Evolutionary conservation across 2,888 invertebrate species (phyloP).

Genomic region (Masnerella sp.): DNA sequence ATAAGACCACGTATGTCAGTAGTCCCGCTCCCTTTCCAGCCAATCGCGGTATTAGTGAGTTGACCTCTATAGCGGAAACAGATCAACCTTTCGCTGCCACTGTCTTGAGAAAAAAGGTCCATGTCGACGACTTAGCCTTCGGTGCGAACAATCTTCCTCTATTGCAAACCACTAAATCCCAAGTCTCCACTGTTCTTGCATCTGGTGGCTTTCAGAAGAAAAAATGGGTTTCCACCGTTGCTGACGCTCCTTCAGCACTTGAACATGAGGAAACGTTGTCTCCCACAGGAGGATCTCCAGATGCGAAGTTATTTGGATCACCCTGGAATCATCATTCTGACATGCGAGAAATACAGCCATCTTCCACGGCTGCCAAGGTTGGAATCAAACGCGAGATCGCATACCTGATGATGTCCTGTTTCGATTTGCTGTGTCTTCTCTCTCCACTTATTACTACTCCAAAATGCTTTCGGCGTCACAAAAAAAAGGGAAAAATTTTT

Average conservation of each 20-base stretch:
- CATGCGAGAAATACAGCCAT: not conserved
- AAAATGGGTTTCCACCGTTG: not conserved
- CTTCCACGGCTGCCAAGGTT: not conserved
- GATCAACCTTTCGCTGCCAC: not conserved
- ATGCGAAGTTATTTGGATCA: not conserved
- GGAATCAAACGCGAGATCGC: not conserved
- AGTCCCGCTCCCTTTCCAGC: not conserved
- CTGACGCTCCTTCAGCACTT: not conserved
- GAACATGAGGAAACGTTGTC: not conserved
- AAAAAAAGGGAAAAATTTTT: no score
- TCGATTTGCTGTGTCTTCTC: slow-evolving; percentile 1
- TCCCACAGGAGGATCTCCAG: not conserved
- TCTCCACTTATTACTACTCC: not conserved
- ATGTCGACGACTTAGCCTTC: slow-evolving; percentile 1
- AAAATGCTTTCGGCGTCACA: slow-evolving; percentile 9
- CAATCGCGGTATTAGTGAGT: not conserved
- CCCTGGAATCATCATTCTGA: not conserved
- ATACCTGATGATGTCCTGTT: not conserved
- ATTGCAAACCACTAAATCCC: not conserved
- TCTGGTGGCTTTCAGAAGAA: not conserved
- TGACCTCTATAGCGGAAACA: not conserved
- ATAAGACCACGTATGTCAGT: slow-evolving; percentile 1
- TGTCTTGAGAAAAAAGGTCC: not conserved
- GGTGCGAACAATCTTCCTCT: not conserved
- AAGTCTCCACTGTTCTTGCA: not conserved